Base-by-base conservation (phyloP, 2,113 vertebrate genomes). In the Zeus faber region DNA sequence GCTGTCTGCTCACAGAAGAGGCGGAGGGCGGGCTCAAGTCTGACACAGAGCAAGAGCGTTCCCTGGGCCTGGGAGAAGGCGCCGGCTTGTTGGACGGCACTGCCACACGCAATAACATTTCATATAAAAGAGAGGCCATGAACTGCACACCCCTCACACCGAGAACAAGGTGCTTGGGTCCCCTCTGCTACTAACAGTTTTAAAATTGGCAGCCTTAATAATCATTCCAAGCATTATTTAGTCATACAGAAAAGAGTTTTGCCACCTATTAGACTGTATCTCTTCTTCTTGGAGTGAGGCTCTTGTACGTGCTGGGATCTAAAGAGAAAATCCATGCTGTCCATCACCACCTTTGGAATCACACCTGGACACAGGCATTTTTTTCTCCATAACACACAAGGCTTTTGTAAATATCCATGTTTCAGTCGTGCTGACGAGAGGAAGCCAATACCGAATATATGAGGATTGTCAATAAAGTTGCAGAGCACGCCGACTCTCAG, bases 401-500 rank as follows among this genome's bases (percentile, higher is more conserved):
- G n/a, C n/a, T n/a, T n/a, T n/a, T n/a, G n/a, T n/a, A n/a, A n/a
- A n/a, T n/a, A n/a, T n/a, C n/a, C n/a, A n/a, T n/a, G n/a, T n/a
- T n/a, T n/a, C n/a, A n/a, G n/a, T n/a, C n/a, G n/a, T n/a, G n/a
- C n/a, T n/a, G 54, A 20, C 35, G n/a, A 37, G 13, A 37, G 11
- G 2, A 49, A 7, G 5, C 13, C 7, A 2, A 62, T 89, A 98
- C 95, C 93, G 0, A 98, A 94, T 39, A 89, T 73, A 11, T 83
- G 65, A 1, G 93, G 90, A 29, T 80, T 85, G 40, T 97, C 93
- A 54, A 94, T 94, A 14, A 96, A 77, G 1, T 79, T 89, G 31
- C 82, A 86, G 6, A 95, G 84, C 2, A 93, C 83, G 2, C 88
- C 87, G 25, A 91, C 91, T 69, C 96, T 85, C n/a, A 94, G 76